These are phyloP conservation scores for Puffinus mauretanicus DNA, from an alignment of 2,113 vertebrate species.

Conservation along the genomic window DNA sequence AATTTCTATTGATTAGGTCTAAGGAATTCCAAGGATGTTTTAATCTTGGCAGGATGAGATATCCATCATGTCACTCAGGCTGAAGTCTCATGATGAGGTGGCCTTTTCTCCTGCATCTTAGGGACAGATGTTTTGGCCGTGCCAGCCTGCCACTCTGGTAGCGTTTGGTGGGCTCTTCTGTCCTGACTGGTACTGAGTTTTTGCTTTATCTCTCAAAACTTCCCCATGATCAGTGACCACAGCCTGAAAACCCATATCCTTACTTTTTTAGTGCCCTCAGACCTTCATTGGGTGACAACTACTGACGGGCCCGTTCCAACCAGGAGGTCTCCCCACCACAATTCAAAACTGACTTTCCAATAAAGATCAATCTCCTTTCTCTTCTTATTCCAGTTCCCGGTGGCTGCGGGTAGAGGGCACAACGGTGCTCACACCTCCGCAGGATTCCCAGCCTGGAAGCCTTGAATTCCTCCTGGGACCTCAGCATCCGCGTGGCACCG, in stretches of 20 bases:
- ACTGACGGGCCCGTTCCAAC: fast-evolving
- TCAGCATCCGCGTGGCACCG: fast-evolving
- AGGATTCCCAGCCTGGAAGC: background rate
- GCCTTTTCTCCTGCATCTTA: background rate
- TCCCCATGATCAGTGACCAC: background rate
- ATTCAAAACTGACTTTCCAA: background rate
- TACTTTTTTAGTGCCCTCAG: background rate
- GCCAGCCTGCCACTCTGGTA: fast-evolving
- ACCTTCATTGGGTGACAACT: background rate
- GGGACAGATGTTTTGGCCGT: fast-evolving
- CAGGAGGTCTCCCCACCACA: background rate
- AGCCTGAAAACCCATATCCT: background rate
- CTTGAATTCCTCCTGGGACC: background rate
- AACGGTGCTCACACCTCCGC: background rate
- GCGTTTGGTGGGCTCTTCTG: background rate
- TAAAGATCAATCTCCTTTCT: background rate
- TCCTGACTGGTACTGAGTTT: background rate
- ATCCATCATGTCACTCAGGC: fast-evolving
- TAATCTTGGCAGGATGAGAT: background rate
- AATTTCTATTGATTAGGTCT: background rate
- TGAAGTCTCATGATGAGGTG: background rate
- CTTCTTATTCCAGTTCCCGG: background rate
- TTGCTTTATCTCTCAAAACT: background rate
- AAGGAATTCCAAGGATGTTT: background rate
- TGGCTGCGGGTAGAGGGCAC: background rate